These are phyloP conservation scores for Auanema freiburgensis DNA, from an alignment of 2,888 invertebrate genomes.

Conservation along the genomic window DNA sequence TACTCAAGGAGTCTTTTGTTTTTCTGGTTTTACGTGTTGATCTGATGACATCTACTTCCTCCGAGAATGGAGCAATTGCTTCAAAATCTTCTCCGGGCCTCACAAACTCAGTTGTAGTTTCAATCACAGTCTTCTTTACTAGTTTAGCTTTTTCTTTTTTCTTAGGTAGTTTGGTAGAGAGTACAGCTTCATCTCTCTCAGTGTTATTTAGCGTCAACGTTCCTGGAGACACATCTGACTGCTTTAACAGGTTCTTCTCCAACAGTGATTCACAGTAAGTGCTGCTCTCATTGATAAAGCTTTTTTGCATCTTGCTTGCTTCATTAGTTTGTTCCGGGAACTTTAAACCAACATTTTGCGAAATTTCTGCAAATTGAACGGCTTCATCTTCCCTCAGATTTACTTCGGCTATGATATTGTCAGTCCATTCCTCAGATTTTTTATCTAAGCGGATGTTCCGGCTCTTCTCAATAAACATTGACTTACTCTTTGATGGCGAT, in stretches of 20 bases:
- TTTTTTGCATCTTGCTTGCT: too few species aligned
- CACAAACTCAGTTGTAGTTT: not conserved
- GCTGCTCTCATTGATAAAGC: too few species aligned
- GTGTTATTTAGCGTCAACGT: not conserved
- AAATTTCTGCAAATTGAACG: too few species aligned
- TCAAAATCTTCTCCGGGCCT: not conserved
- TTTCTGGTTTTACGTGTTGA: not conserved
- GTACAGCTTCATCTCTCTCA: constrained; percentile 1
- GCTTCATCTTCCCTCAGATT: too few species aligned
- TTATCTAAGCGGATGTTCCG: too few species aligned
- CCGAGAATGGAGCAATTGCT: not conserved
- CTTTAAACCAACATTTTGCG: too few species aligned
- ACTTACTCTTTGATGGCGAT: too few species aligned
- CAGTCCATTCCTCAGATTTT: too few species aligned
- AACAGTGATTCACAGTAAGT: not conserved
- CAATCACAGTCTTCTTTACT: not conserved
- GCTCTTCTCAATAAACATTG: too few species aligned
- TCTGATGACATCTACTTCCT: not conserved
- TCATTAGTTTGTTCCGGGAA: too few species aligned
- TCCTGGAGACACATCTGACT: constrained; percentile 5
- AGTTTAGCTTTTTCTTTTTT: not conserved
- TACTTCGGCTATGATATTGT: too few species aligned
- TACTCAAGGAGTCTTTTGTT: too few species aligned
- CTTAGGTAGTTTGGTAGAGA: not conserved
- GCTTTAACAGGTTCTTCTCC: not conserved